A percentile compares a stretch with the other conserved stretches of the same genome.
These are phyloP conservation scores for Sphecodes monilicornis DNA, from an alignment of 2,888 invertebrate genomes.

Conservation along the genomic window DNA sequence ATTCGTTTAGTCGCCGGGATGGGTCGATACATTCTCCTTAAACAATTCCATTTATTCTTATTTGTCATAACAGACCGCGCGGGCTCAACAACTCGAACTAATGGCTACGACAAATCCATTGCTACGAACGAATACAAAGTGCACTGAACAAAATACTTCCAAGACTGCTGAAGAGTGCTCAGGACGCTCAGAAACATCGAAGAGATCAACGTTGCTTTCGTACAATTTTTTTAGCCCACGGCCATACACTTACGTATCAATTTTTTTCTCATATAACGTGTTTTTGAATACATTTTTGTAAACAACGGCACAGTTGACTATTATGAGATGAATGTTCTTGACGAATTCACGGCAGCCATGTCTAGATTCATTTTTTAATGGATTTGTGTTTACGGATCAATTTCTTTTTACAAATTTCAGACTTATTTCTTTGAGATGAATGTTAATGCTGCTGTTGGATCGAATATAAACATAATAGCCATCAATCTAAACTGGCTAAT, in stretches of 20 bases:
- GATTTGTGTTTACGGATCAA: too few relatives aligned
- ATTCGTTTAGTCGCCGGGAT: slow-evolving; percentile 4
- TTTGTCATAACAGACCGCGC: neutral
- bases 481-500: too few relatives aligned
- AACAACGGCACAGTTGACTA: neutral
- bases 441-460: too few relatives aligned
- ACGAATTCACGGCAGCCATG: too few relatives aligned
- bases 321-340: too few relatives aligned
- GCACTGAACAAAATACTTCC: neutral
- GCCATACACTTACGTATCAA: too few relatives aligned
- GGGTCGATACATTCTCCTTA: neutral
- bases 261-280: neutral
- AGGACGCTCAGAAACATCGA: too few relatives aligned
- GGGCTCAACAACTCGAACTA: neutral
- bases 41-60: neutral
- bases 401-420: too few relatives aligned
- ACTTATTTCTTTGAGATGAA: too few relatives aligned
- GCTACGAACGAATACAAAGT: neutral
- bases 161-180: neutral
- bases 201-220: too few relatives aligned
- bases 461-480: too few relatives aligned
- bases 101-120: neutral
- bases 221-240: neutral
- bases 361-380: neutral
- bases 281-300: neutral